A percentile compares a stretch with the other conserved stretches of the same genome.
phyloP scores from a whole-genome alignment of 2,888 invertebrate species.

The Diarsia brunnea region DNA sequence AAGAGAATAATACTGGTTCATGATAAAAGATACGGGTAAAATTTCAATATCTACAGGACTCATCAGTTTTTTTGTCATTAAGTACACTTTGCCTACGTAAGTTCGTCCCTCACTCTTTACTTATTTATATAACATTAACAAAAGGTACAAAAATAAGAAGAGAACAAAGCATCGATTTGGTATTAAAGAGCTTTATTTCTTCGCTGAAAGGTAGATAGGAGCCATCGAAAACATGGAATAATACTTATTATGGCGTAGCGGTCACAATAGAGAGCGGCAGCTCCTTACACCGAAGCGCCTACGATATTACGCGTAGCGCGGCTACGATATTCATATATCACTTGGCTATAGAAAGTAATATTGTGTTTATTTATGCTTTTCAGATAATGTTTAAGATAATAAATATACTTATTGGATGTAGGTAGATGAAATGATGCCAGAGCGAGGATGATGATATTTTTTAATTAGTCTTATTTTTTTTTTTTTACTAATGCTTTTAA shows the following conservation, averaged over 20 bases:
- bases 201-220: slow-evolving; percentile 73
- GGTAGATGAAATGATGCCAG: background rate
- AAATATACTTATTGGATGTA: background rate
- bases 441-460: background rate
- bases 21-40: slow-evolving; percentile 42
- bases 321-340: background rate
- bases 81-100: slow-evolving; percentile 60
- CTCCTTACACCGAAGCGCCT: slow-evolving; percentile 69
- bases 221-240: slow-evolving; percentile 81
- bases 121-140: slow-evolving; percentile 78
- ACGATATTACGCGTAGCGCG: background rate
- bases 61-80: slow-evolving; percentile 69
- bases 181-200: slow-evolving; percentile 78
- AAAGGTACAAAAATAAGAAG: slow-evolving; percentile 73
- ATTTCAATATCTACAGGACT: slow-evolving; percentile 59
- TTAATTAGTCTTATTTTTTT: background rate
- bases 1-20: slow-evolving; percentile 40
- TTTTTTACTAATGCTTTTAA: background rate
- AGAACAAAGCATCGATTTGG: slow-evolving; percentile 74
- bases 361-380: background rate
- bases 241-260: slow-evolving; percentile 79
- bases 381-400: background rate
- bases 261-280: slow-evolving; percentile 71
- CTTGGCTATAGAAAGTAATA: background rate
- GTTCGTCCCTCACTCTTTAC: slow-evolving; percentile 58